phyloP scores from a whole-genome alignment of 2,797 vertebrate genomes.

The Yasuhikotakia modesta region DNA sequence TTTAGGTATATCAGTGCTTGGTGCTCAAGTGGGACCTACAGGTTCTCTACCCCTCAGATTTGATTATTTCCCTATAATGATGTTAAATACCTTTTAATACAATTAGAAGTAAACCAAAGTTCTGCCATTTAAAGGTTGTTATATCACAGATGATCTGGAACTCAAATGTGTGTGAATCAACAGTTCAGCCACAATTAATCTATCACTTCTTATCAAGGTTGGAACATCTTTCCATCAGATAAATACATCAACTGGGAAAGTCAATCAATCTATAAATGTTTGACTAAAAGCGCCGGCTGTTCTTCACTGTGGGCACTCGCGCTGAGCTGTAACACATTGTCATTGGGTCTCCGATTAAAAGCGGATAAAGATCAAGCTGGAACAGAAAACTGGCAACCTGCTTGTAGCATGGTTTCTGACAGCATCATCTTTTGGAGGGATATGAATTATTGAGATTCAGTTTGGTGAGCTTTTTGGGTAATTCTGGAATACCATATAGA shows the following conservation, averaged over 20 bases:
- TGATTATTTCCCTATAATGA: background rate
- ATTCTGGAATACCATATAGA: background rate
- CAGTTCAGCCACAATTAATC: constrained; percentile 12
- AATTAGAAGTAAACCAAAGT: background rate
- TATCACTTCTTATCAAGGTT: constrained; percentile 32
- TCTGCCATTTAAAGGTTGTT: background rate
- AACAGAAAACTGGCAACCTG: constrained; percentile 4
- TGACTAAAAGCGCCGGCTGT: constrained; percentile 25
- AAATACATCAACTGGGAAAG: constrained; percentile 20
- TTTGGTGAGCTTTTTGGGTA: background rate
- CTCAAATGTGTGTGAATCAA: constrained; percentile 10
- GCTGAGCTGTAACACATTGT: constrained; percentile 28
- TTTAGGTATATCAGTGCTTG: too few species aligned
- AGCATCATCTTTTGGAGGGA: background rate
- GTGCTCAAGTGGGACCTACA: too few species aligned
- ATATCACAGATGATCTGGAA: background rate
- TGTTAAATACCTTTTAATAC: background rate
- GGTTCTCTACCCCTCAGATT: background rate
- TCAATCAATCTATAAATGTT: constrained; percentile 22
- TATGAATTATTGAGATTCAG: constrained; percentile 17
- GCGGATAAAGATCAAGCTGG: constrained; percentile 31
- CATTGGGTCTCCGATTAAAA: constrained; percentile 24
- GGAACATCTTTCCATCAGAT: constrained; percentile 21
- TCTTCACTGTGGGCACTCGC: constrained; percentile 28
- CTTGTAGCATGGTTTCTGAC: constrained; percentile 1